These are phyloP conservation scores for Anolis sagrei DNA, from an alignment of 2,113 vertebrate genomes.

Conservation along the genomic window DNA sequence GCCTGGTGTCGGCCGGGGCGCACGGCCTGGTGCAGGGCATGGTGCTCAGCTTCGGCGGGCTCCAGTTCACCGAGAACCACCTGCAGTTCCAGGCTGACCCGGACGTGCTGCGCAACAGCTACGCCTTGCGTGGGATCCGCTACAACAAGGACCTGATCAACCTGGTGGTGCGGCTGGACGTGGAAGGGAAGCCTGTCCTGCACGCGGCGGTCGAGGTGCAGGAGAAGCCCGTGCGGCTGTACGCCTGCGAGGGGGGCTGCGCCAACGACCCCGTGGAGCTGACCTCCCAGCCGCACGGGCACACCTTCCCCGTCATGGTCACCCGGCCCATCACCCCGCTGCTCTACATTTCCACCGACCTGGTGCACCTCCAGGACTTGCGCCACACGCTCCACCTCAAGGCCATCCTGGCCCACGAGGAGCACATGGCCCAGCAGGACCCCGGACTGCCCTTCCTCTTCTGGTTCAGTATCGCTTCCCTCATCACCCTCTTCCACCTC, in stretches of 20 bases:
- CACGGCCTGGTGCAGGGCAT: constrained; percentile 94
- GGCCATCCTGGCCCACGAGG: constrained; percentile 94
- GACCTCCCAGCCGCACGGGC: constrained; percentile 87
- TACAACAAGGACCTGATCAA: constrained; percentile 93
- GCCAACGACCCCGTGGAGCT: constrained; percentile 94
- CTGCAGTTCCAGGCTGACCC: constrained; percentile 98
- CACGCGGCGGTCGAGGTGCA: constrained; percentile 91
- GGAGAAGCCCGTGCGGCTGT: constrained; percentile 88
- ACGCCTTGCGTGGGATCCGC: constrained; percentile 90
- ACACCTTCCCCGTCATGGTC: constrained; percentile 93
- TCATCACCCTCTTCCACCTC: constrained; percentile 96
- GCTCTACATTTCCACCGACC: constrained; percentile 94
- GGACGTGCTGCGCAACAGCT: constrained; percentile 95
- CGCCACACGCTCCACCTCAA: constrained; percentile 96
- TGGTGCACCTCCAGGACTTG: constrained; percentile 93
- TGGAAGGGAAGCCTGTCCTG: constrained; percentile 89
- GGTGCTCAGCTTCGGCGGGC: constrained; percentile 95
- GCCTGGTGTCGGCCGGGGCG: constrained; percentile 86
- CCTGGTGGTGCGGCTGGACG: constrained; percentile 88
- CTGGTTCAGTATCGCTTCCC: constrained; percentile 98
- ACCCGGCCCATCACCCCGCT: constrained; percentile 94
- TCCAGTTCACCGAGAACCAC: constrained; percentile 98
- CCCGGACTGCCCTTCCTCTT: constrained; percentile 96
- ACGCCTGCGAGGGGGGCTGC: constrained; percentile 94
- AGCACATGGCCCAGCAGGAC: constrained; percentile 98